Conservation (phyloP, 2,888 invertebrate genomes). For the Metellina segmentata region DNA sequence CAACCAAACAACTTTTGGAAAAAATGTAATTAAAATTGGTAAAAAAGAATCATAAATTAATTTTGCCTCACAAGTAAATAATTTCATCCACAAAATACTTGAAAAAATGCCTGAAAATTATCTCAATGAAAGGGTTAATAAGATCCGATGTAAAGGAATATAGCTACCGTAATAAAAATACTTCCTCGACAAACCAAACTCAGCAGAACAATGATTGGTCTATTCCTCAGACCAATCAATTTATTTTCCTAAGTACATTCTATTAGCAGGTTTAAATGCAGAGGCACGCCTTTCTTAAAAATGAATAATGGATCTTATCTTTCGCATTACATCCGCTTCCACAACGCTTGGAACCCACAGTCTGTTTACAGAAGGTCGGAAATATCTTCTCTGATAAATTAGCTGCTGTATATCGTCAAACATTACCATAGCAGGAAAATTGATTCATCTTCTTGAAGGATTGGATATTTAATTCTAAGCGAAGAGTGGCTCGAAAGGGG, state of each 20-base stretch:
- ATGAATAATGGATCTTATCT: background rate
- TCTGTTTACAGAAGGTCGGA: background rate
- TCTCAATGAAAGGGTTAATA: too few relatives aligned
- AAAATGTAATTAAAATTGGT: too few relatives aligned
- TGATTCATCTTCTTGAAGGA: background rate
- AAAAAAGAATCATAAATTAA: too few relatives aligned
- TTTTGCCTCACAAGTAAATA: too few relatives aligned
- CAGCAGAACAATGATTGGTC: background rate
- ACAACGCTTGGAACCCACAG: background rate
- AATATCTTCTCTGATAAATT: background rate
- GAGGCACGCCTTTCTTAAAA: background rate
- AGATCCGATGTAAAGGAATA: too few relatives aligned
- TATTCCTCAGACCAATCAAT: background rate
- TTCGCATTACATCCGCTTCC: background rate
- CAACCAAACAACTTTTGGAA: too few relatives aligned
- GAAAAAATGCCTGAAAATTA: too few relatives aligned
- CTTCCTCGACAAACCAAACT: background rate
- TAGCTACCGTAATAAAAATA: background rate
- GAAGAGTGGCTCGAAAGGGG: background rate
- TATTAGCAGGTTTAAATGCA: background rate
- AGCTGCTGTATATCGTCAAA: background rate
- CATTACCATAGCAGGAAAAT: background rate
- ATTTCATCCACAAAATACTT: too few relatives aligned
- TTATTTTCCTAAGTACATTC: background rate
- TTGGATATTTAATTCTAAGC: background rate